Base-by-base conservation (phyloP, 64 coral and sea anemone genomes). In the Pocillopora damicornis region DNA sequence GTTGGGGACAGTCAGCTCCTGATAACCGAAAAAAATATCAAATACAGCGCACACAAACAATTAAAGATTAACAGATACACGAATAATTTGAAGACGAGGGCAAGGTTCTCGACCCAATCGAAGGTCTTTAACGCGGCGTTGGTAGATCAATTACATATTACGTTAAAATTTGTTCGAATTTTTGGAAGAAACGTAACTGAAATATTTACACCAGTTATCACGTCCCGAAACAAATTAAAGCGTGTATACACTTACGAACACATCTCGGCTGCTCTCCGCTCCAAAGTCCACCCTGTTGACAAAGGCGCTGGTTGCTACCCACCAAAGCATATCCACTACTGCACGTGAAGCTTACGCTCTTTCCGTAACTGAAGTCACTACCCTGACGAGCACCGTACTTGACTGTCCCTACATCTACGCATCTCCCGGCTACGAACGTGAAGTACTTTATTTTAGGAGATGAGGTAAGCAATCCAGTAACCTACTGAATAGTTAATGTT, bases 1-100 rank as follows among this genome's bases (percentile, higher is more conserved):
- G 84, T 79, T 81, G 76, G 0, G 97, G 90, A 75, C 97, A 99
- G 83, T 99, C 83, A 80, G 90, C 91, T 15, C 84, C 97, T 99
- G 60, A 63, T 75, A 84, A 89, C 42, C 64, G 80, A 42, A 30
- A 20, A 60, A 15, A 15, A 69, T 88, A 25, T 11, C 25, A 11
- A 71, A 25, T 23, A 71, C 22, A 25, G 18, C 67, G 25, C 10
- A 71, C 4, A 23, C 11, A 71, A 23, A 71, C 15, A 51, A 30
- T 30, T 30, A 30, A 65, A 65, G 20, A 65, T 15, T 23, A 68
- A n/a, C 9, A 11, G 25, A 71, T 71, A 23, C 3, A 13, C 1
- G 13, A 63, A 63, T 1, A 63, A 17, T 63, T 13, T 17, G 61
- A 63, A 17, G 61, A 13, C 64, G 8, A 18, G 16, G 17, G 64